Evolutionary conservation across 2,888 invertebrate species (phyloP).

Genomic region (Hyposoter didymator): DNA sequence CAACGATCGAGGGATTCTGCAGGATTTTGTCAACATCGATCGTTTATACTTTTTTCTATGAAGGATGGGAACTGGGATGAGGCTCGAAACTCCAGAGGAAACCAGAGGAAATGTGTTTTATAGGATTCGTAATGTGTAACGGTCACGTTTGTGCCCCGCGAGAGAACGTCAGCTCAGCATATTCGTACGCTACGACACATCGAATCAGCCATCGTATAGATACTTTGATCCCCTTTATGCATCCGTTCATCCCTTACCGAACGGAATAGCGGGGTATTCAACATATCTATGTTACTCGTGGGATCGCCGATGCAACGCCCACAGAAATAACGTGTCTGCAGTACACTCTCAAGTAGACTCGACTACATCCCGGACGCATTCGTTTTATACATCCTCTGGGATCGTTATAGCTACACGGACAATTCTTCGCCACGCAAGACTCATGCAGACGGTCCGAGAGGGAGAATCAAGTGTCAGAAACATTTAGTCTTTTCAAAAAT

Average conservation of each 20-base stretch:
- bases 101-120: slow-evolving; percentile 59
- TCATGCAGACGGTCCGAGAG: background rate
- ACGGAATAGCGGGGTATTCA: slow-evolving; percentile 34
- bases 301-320: slow-evolving; percentile 63
- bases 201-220: slow-evolving; percentile 52
- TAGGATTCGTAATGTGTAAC: slow-evolving; percentile 52
- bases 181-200: slow-evolving; percentile 28
- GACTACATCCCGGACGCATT: slow-evolving; percentile 46
- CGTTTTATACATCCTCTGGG: slow-evolving; percentile 62
- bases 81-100: slow-evolving; percentile 8
- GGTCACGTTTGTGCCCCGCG: slow-evolving; percentile 48
- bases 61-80: slow-evolving; percentile 31
- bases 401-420: slow-evolving; percentile 45
- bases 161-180: slow-evolving; percentile 45
- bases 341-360: slow-evolving; percentile 12
- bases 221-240: slow-evolving; percentile 67
- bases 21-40: slow-evolving; percentile 20
- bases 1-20: slow-evolving; percentile 21
- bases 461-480: slow-evolving; percentile 3
- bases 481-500: background rate
- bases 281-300: slow-evolving; percentile 62
- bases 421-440: slow-evolving; percentile 23
- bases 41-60: slow-evolving; percentile 53
- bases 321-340: slow-evolving; percentile 40
- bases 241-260: slow-evolving; percentile 63